Evolutionary conservation across 2,113 vertebrate species (phyloP).

Genomic region (Rafetus swinhoei): DNA sequence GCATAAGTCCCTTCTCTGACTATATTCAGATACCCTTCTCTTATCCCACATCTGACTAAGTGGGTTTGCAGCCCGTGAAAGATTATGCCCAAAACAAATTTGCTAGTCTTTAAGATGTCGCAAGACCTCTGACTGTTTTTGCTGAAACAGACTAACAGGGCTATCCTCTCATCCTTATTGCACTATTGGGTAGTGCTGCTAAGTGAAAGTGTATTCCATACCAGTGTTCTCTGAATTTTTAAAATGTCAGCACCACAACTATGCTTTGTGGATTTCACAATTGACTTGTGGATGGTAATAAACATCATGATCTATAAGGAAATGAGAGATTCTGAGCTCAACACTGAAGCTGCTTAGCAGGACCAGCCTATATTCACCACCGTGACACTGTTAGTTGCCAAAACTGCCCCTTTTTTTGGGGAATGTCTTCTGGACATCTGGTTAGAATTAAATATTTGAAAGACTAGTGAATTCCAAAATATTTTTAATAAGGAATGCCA

Average conservation of each 20-base stretch:
- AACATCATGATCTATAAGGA: neutral
- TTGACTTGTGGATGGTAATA: neutral
- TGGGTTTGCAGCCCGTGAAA: too few species aligned
- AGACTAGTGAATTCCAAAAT: neutral
- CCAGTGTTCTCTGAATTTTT: neutral
- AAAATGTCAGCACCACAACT: neutral
- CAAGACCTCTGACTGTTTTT: too few species aligned
- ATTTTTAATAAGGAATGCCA: neutral
- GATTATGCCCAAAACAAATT: too few species aligned
- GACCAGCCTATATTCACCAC: neutral
- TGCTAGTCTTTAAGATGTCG: too few species aligned
- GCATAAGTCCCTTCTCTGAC: neutral
- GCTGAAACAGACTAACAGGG: too few species aligned
- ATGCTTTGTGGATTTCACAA: neutral
- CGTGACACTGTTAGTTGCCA: neutral
- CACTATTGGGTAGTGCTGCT: neutral
- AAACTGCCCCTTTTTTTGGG: neutral
- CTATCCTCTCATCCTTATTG: neutral
- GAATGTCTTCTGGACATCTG: neutral
- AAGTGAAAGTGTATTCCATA: neutral
- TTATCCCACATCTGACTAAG: too few species aligned
- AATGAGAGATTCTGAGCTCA: neutral
- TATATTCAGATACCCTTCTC: neutral
- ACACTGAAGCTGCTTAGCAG: neutral
- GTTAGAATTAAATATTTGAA: neutral